Base-by-base conservation (phyloP, 2,888 invertebrate species). In the Dinocampus coccinellae region DNA sequence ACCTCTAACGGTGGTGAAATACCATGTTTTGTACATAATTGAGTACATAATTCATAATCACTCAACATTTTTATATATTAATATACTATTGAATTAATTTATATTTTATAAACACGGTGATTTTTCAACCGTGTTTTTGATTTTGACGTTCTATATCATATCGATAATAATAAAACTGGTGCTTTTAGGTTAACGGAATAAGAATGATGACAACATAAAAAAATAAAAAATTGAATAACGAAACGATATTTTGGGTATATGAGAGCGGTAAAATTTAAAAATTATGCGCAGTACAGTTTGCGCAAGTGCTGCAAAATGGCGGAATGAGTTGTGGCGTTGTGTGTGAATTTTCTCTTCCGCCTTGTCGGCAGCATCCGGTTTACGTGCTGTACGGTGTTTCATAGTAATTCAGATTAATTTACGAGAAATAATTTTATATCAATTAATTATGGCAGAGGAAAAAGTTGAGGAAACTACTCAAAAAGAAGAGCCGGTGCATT, bases 401-500 rank as follows among this genome's bases (percentile, higher is more conserved):
- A 57, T 68, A 60, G 39, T 39, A 39, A 39, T 39, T 52, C 64
- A 29, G 33, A 42, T 16, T 24, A 20, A 67, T 62, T 34, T 24
- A 47, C 22, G 22, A n/a, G 16, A 13, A 13, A 42, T 22, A 62
- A 70, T n/a, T n/a, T n/a, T n/a, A n/a, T n/a, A n/a, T n/a, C n/a
- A n/a, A n/a, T n/a, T n/a, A n/a, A 79, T 58, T 34, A 78, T 75
- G 77, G 75, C 77, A 13, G 78, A 78, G 70, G 78, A 79, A 63
- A 75, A 70, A 33, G 64, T 67, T 58, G 79, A 77, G 68, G 78
- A 79, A 42, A 58, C 70, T 63, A 70, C 74, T 52, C 74, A 72
- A 10, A 78, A 84, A 33, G 90, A 90, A 71, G 91, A 90, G 83
- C 90, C 91, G 84, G 89, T 90, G 84, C 91, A 92, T 83, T 95